Conservation (phyloP, 2,797 vertebrate genomes). For the Cirrhinus mrigala region DNA sequence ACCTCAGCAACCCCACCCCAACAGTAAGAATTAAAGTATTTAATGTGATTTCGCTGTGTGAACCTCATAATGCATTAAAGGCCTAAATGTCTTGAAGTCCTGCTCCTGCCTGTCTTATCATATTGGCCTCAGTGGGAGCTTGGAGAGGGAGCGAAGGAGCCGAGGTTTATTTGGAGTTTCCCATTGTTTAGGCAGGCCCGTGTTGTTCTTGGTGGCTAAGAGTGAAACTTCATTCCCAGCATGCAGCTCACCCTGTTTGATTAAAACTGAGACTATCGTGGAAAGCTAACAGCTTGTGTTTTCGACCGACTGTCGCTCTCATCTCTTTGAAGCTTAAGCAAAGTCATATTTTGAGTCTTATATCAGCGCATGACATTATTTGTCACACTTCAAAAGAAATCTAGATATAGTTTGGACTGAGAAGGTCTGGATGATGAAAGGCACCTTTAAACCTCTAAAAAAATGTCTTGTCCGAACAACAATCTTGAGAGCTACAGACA, state of each 20-base stretch:
- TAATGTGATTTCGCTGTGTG: constrained; percentile 71
- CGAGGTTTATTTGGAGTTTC: constrained; percentile 73
- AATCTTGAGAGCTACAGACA: constrained; percentile 34
- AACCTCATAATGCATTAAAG: constrained; percentile 75
- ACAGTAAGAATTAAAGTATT: constrained; percentile 81
- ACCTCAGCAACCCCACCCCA: constrained; percentile 82
- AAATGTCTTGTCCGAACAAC: background rate
- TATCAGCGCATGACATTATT: constrained; percentile 12
- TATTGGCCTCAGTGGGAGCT: constrained; percentile 82
- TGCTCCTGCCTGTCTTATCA: constrained; percentile 73
- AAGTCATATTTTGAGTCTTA: constrained; percentile 36
- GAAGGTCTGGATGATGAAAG: background rate
- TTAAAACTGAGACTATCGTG: constrained; percentile 75
- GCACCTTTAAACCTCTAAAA: background rate
- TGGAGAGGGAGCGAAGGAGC: constrained; percentile 66
- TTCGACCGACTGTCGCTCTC: constrained; percentile 54
- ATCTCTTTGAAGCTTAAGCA: constrained; percentile 37
- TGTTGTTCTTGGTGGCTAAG: constrained; percentile 77
- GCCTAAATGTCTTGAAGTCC: constrained; percentile 71
- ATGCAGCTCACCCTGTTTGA: constrained; percentile 75
- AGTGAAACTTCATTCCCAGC: constrained; percentile 75
- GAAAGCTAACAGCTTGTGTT: constrained; percentile 69
- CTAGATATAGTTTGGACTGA: background rate
- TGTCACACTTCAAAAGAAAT: background rate
- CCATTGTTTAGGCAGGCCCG: constrained; percentile 71